Base-by-base conservation (phyloP, 2,113 vertebrate species). In the Spea multiplicata region DNA sequence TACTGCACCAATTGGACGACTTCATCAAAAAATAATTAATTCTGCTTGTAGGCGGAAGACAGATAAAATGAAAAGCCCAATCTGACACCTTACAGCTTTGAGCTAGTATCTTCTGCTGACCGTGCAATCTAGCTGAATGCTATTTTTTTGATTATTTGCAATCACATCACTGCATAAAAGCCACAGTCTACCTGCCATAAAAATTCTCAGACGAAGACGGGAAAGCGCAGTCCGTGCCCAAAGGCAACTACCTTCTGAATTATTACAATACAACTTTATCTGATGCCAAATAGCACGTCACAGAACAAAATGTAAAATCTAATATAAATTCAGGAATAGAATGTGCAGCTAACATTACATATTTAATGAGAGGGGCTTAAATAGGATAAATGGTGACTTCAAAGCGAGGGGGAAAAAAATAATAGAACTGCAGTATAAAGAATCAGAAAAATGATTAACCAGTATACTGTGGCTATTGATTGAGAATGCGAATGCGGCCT, bases 61-160 rank as follows among this genome's bases (percentile, higher is more conserved):
- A 80, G 59, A 80, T 80, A 68, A 30, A 30, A 80, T 79, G 77
- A 73, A 79, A 80, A 68, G 65, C 52, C 45, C 64, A 14, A 73
- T 80, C 62, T 67, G 45, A 73, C 44, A 64, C 61, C 70, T 73
- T 61, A 66, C 53, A 61, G 71, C 64, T 68, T 80, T 68, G 55
- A 49, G 61, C 62, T 44, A 49, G 59, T 72, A 72, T 66, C 68
- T 74, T 67, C 52, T 80, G 78, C 71, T 80, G 78, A 74, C 64
- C 64, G 68, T 80, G 78, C 71, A 80, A 61, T 50, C 64, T n/a
- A 44, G 44, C 59, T n/a, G 53, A 80, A 80, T 74, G n/a, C 71
- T 73, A 30, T 30, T 66, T 59, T 73, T 72, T 45, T 68, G 62
- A 80, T 80, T 80, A 80, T 74, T 80, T 80, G 78, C 71, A 80